Evolutionary conservation across 2,797 vertebrate genomes (phyloP), one percentile per base, ranked within the genome.

Genomic region (Coranthus polyacanthus): DNA sequence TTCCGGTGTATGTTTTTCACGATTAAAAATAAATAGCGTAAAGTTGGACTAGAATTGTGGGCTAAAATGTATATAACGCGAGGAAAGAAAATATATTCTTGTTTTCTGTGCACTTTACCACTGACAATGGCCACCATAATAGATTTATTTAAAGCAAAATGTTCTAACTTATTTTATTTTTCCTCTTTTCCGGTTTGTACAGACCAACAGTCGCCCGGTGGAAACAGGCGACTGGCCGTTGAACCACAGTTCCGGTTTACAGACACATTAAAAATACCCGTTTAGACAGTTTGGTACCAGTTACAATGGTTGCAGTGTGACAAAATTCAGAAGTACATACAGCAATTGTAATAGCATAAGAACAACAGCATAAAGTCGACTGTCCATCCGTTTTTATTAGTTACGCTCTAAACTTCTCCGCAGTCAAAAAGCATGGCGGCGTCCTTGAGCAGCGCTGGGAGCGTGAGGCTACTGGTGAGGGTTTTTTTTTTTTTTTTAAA

Each of bases 351-450:
- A 6, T 10, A 1, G 4, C 0, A 1, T 0, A 0, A 2, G 1
- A 2, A 39, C 16, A 38, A 17, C 21, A 24, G 29, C 1, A 8
- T 2, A 13, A n/a, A 43, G n/a, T 32, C 18, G 20, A 12, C 4
- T 9, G 6, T 4, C 20, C 43, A 34, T 12, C 21, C 24, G 10
- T 21, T n/a, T n/a, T n/a, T 24, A 26, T 0, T 13, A 13, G n/a
- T 12, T 3, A 0, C 3, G 26, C 20, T 22, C 1, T 7, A 1
- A 17, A 18, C n/a, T 4, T 4, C 18, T 7, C 15, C 16, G 17
- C 1, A 20, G 2, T 21, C 4, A 20, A 38, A 54, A 88, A 92
- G 82, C 75, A 95, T 95, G 94, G 92, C 94, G 85, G 81, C 81
- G 93, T 90, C 94, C 93, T 94, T 95, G 86, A 84, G 57, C 56